Evolutionary conservation across 2,888 invertebrate species (phyloP), one percentile per base, ranked within the genome.

Genomic region (Argyresthia albistria): DNA sequence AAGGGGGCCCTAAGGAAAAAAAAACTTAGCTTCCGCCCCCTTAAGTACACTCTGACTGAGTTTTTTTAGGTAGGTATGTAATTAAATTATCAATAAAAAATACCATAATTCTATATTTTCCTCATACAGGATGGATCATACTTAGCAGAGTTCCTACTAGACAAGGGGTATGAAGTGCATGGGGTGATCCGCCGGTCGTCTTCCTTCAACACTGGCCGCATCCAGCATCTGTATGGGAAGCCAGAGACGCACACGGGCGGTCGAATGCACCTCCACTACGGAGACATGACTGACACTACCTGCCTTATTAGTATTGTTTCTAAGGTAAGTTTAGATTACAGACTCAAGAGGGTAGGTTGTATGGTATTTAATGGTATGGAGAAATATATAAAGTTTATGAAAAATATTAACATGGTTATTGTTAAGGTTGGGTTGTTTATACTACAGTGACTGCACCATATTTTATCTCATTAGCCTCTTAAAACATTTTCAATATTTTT

Each of bases 281-380:
- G 99, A 11, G 99, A 99, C 71, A 93, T 99, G 91, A 99, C 99
- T 0, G 99, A 99, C 78, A 97, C 97, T 50, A 97, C 97, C 58
- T 97, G 97, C 74, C 78, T 87, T 51, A 87, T 87, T 57, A 73
- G 79, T 56, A 86, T 87, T 60, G 84, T 87, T 45, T 76, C 77
- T 52, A 81, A 80, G 79, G 87, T 84, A 57, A 58, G 64, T 39
- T 25, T 4, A 25, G 25, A 6, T 25, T 25, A 25, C 25, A 25
- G 25, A 25, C 25, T 4, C 25, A 25, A 25, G n/a, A n/a, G n/a
- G n/a, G n/a, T n/a, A n/a, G n/a, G n/a, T n/a, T n/a, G n/a, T n/a
- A n/a, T n/a, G n/a, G n/a, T n/a, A n/a, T n/a, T n/a, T n/a, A n/a
- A n/a, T n/a, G 6, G 25, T 25, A 2, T 25, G 6, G 6, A 25